Percentiles rank a stretch among this genome's conserved stretches.
phyloP scores from a whole-genome alignment of 2,113 vertebrate genomes.

The Tamias sibiricus region DNA sequence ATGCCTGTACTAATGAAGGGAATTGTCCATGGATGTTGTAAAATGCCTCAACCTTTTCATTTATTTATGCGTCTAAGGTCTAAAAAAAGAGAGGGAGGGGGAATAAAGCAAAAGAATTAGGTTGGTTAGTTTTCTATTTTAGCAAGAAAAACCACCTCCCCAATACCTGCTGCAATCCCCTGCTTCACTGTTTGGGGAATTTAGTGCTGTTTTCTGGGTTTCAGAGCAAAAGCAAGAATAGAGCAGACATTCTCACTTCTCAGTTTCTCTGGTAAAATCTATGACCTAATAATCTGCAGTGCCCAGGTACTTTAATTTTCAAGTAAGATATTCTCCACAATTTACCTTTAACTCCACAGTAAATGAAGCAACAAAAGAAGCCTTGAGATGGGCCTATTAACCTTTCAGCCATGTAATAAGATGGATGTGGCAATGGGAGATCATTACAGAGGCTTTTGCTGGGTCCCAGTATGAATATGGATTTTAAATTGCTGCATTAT shows the following conservation, averaged over 20 bases:
- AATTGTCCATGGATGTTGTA: background rate
- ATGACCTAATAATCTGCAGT: background rate
- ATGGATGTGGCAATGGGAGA: background rate
- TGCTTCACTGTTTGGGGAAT: background rate
- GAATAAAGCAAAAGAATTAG: background rate
- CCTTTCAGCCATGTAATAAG: slow-evolving; percentile 2
- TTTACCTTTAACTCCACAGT: slow-evolving; percentile 33
- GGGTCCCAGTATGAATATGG: slow-evolving; percentile 63
- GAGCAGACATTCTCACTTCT: background rate
- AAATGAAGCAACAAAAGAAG: slow-evolving; percentile 63
- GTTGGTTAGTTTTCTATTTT: background rate
- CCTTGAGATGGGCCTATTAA: background rate
- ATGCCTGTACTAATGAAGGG: background rate
- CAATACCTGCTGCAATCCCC: fast-evolving
- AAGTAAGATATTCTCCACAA: slow-evolving; percentile 28
- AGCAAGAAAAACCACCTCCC: background rate
- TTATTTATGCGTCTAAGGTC: background rate
- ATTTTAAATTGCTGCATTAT: slow-evolving; percentile 82
- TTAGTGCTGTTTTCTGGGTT: background rate
- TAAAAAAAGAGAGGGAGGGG: background rate
- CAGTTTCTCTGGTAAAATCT: background rate
- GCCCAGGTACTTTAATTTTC: slow-evolving; percentile 43
- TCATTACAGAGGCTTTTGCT: slow-evolving; percentile 66
- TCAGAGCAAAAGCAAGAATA: background rate
- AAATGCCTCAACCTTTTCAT: slow-evolving; percentile 42